Evolutionary conservation across 2,113 vertebrate species (phyloP).

Genomic region (Mus spicilegus): DNA sequence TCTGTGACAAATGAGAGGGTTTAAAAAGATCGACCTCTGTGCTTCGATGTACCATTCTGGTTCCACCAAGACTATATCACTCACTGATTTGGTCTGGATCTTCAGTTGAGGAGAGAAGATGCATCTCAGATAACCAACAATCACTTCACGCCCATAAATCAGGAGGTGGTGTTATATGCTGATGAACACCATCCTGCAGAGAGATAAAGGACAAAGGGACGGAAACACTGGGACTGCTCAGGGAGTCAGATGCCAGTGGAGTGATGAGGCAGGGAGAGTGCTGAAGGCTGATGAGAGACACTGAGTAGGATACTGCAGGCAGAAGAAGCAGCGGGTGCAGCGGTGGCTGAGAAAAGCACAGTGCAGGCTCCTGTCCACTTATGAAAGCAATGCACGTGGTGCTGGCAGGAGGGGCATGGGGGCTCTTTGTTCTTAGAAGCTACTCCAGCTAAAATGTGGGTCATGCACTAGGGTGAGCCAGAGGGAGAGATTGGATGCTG

Average conservation of each 20-base stretch:
- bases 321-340: too few species aligned
- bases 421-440: not conserved
- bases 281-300: fast-evolving
- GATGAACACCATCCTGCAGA: not conserved
- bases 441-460: too few species aligned
- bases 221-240: not conserved
- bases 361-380: not conserved
- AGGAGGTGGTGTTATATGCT: too few species aligned
- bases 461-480: not conserved
- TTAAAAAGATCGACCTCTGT: not conserved
- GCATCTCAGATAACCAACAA: not conserved
- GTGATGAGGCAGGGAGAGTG: fast-evolving
- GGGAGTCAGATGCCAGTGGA: not conserved
- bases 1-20: not conserved
- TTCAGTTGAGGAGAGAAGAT: not conserved
- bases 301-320: not conserved
- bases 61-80: not conserved
- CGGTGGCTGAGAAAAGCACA: fast-evolving
- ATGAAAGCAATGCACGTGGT: not conserved
- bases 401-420: not conserved
- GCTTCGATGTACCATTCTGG: not conserved
- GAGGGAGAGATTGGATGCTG: not conserved
- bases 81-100: not conserved
- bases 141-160: not conserved
- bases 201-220: too few species aligned